Percentiles rank a stretch among this genome's conserved stretches.
Conservation (phyloP, 2,888 invertebrate genomes). For the Epistrophe eligans region DNA sequence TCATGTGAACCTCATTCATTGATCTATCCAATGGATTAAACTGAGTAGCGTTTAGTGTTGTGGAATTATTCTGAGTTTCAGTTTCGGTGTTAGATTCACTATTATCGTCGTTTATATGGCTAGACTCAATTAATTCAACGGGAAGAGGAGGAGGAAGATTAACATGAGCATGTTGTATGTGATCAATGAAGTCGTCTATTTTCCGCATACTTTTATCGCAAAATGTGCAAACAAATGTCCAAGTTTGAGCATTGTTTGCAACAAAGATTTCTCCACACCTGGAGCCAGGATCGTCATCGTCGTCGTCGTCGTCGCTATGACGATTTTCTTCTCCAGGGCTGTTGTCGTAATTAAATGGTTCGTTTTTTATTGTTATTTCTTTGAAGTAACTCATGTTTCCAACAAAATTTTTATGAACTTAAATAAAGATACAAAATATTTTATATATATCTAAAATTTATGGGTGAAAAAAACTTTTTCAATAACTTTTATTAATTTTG, state of each 20-base stretch:
- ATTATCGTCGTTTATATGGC: conserved; percentile 1
- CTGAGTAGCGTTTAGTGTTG: conserved; percentile 44
- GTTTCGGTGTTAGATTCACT: conserved; percentile 5
- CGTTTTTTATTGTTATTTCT: conserved; percentile 58
- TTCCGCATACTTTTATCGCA: conserved; percentile 78
- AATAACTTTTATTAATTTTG: conserved; percentile 59
- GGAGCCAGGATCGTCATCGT: conserved; percentile 61
- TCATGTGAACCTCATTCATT: conserved; percentile 44
- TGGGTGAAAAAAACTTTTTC: conserved; percentile 30
- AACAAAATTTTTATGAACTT: neutral
- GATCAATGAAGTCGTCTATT: conserved; percentile 78
- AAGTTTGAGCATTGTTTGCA: conserved; percentile 78
- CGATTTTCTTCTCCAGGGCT: conserved; percentile 24
- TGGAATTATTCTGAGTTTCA: conserved; percentile 2
- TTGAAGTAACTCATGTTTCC: conserved; percentile 52
- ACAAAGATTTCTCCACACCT: conserved; percentile 79
- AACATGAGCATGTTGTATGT: conserved; percentile 78
- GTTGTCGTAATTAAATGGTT: conserved; percentile 39
- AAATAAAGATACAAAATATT: conserved; percentile 5
- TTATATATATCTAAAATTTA: conserved; percentile 36
- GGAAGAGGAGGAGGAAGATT: conserved; percentile 64
- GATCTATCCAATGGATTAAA: conserved; percentile 59
- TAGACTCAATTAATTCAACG: conserved; percentile 7
- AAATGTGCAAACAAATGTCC: conserved; percentile 79
- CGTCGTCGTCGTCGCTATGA: conserved; percentile 38